Percentiles rank a stretch among this genome's conserved stretches.
phyloP scores from a whole-genome alignment of 2,888 invertebrate genomes.

The Glomeris marginata region DNA sequence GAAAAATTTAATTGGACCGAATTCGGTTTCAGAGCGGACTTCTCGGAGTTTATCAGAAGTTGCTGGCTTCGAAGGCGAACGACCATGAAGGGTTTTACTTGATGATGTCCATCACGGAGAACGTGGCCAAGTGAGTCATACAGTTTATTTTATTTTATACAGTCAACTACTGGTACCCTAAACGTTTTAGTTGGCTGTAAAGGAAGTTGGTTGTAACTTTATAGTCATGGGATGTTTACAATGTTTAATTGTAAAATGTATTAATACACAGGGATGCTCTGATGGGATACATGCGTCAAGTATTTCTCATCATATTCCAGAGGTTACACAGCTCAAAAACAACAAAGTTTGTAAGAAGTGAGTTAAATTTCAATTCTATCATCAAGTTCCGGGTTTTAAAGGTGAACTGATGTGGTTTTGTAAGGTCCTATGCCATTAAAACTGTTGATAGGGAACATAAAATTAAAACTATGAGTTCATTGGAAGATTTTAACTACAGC shows the following conservation, averaged over 20 bases:
- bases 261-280: conserved; percentile 47
- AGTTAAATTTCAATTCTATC: too few relatives aligned
- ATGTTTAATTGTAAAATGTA: too few relatives aligned
- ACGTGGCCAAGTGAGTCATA: conserved; percentile 64
- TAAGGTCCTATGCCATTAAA: too few relatives aligned
- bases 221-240: background rate
- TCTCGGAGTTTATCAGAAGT: conserved; percentile 88
- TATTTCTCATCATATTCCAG: conserved; percentile 85
- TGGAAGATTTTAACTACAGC: too few relatives aligned
- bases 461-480: too few relatives aligned
- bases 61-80: conserved; percentile 85
- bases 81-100: conserved; percentile 94
- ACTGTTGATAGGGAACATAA: too few relatives aligned
- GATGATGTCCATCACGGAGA: conserved; percentile 66
- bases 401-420: too few relatives aligned
- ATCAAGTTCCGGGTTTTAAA: too few relatives aligned
- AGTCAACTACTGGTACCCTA: background rate
- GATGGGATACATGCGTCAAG: conserved; percentile 63
- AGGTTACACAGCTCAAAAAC: conserved; percentile 85
- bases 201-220: background rate
- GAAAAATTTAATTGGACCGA: too few relatives aligned
- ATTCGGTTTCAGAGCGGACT: conserved; percentile 39
- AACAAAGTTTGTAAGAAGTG: conserved; percentile 71
- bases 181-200: conserved; percentile 6
- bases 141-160: conserved; percentile 3